Percentiles rank a stretch among this genome's conserved stretches.
Conservation (phyloP, 64 coral and sea anemone species). For the Montipora capricornis region DNA sequence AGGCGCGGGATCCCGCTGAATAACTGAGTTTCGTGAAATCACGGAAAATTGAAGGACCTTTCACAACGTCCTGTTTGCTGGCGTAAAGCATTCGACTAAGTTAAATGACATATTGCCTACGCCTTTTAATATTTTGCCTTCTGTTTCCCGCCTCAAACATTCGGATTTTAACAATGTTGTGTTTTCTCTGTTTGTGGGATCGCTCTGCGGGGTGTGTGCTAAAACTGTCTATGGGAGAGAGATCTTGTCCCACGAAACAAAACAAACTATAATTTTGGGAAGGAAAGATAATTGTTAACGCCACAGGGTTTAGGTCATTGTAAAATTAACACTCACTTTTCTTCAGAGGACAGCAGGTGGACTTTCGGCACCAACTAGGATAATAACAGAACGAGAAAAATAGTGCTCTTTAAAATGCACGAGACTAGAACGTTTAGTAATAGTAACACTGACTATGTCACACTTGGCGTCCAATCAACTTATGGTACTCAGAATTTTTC, state of each 20-base stretch:
- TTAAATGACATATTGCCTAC: neutral
- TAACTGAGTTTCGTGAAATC: neutral
- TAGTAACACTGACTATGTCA: no score
- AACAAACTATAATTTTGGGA: neutral
- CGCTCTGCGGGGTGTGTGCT: neutral
- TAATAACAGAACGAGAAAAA: neutral
- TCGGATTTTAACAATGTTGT: conserved; percentile 48
- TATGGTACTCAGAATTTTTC: no score
- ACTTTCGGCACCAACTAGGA: neutral
- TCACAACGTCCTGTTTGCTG: neutral
- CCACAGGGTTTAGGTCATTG: neutral
- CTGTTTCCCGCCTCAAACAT: conserved; percentile 51
- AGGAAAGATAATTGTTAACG: neutral
- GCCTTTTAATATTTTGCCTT: conserved; percentile 32
- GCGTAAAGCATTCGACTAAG: neutral
- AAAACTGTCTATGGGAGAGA: neutral
- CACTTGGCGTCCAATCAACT: no score
- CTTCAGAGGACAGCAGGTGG: neutral
- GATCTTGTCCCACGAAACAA: no score
- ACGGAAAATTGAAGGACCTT: neutral
- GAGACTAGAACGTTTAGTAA: no score
- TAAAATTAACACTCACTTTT: neutral
- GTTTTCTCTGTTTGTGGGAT: conserved; percentile 32
- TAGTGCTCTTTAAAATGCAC: neutral
- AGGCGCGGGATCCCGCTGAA: conserved; percentile 35